Evolutionary conservation across 2,797 vertebrate species (phyloP).

Genomic region (Rhabdophis nuchalis): DNA sequence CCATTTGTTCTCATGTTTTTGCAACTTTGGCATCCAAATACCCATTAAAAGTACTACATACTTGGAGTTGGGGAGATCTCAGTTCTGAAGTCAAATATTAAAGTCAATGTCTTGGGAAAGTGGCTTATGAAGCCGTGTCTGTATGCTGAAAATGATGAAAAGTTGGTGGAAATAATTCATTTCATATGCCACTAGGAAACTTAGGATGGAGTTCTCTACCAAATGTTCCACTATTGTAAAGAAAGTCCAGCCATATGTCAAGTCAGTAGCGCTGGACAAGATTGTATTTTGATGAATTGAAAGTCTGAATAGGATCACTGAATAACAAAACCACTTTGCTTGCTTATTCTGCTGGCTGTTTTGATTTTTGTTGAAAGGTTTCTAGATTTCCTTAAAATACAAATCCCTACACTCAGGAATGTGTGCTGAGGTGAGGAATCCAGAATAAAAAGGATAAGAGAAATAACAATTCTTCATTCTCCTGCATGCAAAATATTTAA

Average conservation of each 20-base stretch:
- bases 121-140: conserved; percentile 21
- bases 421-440: background rate
- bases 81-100: background rate
- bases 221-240: background rate
- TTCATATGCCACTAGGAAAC: conserved; percentile 12
- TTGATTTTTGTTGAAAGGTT: conserved; percentile 17
- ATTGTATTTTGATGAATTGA: background rate
- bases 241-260: background rate
- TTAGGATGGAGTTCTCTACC: conserved; percentile 2
- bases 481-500: background rate
- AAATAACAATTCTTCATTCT: background rate
- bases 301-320: conserved; percentile 47
- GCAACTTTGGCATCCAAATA: background rate
- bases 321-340: conserved; percentile 7
- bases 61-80: background rate
- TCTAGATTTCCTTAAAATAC: background rate
- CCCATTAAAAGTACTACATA: background rate
- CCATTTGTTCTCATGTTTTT: conserved; percentile 4
- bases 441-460: background rate
- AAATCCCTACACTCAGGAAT: too few species aligned
- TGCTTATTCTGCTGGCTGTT: conserved; percentile 3
- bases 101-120: background rate
- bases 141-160: conserved; percentile 22
- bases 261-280: background rate
- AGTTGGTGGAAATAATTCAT: conserved; percentile 13